Conservation (phyloP, 1,140 invertebrate species). For the Proales similis region DNA sequence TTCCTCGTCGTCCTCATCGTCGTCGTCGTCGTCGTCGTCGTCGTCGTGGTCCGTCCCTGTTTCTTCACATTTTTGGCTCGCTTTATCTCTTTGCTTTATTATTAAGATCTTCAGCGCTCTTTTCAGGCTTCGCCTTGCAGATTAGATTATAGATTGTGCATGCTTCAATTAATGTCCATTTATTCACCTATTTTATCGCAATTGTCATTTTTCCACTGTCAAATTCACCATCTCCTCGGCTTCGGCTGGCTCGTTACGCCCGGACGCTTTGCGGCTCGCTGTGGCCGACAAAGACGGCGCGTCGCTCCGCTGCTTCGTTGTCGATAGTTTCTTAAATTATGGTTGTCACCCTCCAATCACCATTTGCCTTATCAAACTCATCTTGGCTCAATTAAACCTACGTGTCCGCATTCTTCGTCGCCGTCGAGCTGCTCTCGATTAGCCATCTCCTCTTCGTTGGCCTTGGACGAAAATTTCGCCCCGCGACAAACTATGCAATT, state of each 20-base stretch:
- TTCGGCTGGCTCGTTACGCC: neutral
- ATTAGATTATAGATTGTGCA: neutral
- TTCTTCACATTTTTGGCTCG: neutral
- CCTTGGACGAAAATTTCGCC: too few relatives aligned
- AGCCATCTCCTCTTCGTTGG: too few relatives aligned
- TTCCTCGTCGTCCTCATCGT: too few relatives aligned
- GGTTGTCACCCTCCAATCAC: neutral
- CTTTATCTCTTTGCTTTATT: neutral
- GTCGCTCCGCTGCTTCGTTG: neutral
- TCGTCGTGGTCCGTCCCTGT: too few relatives aligned
- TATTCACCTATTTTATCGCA: neutral
- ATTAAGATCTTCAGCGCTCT: neutral
- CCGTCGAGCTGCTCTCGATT: neutral
- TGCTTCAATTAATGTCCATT: neutral
- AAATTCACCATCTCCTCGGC: slow-evolving; percentile 31
- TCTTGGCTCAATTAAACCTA: slow-evolving; percentile 30
- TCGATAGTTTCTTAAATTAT: slow-evolving; percentile 3
- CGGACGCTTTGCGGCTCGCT: neutral
- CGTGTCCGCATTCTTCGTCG: slow-evolving; percentile 1
- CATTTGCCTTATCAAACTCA: neutral
- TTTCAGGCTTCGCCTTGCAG: neutral
- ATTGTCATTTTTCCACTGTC: neutral
- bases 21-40: too few relatives aligned
- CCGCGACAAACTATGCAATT: slow-evolving; percentile 21
- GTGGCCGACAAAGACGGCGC: neutral